Base-by-base conservation (phyloP, 2,888 invertebrate genomes). In the Cryptus armator region DNA sequence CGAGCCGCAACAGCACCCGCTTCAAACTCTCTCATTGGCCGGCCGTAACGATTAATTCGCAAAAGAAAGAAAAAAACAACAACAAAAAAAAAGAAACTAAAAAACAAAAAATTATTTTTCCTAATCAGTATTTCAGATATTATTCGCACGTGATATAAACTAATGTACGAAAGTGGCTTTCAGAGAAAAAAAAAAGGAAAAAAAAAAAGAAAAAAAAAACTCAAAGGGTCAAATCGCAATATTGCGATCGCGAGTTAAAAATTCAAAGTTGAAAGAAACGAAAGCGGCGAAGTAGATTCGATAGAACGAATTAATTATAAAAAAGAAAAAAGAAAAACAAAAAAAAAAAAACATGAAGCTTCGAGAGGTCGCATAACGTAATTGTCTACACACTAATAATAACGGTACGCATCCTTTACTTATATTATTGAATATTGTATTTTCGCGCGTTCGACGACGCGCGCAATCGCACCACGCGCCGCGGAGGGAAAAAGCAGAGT, bases 51-150 rank as follows among this genome's bases (percentile, higher is more conserved):
- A 76, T 71, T 85, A 71, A 62, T 79, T 79, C 44, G 82, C 85
- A 79, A 85, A 66, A 53, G 66, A 82, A 79, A 14, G 10, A 46
- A 46, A 14, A 46, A 46, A n/a, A n/a, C n/a, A n/a, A n/a, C n/a
- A 46, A 46, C 0, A 48, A 48, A 48, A 48, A 0, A 48, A n/a
- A 48, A 48, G 7, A 37, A 37, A 37, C 5, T 9, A 5, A 37
- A 37, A 37, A 37, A 37, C 37, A 37, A 37, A 37, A 75, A 86
- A 86, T 87, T 87, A 87, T 87, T 87, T 87, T 84, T 87, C 83
- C 84, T 82, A 83, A 86, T 85, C 84, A 85, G 87, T 86, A 86
- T 86, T 86, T 81, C 80, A 83, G 83, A 83, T 80, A 86, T 85
- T 84, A 77, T 76, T 76, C 77, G 81, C 83, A 87, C 81, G 85